These are phyloP conservation scores for Apamea crenata DNA, from an alignment of 2,888 invertebrate genomes.

Conservation along the genomic window DNA sequence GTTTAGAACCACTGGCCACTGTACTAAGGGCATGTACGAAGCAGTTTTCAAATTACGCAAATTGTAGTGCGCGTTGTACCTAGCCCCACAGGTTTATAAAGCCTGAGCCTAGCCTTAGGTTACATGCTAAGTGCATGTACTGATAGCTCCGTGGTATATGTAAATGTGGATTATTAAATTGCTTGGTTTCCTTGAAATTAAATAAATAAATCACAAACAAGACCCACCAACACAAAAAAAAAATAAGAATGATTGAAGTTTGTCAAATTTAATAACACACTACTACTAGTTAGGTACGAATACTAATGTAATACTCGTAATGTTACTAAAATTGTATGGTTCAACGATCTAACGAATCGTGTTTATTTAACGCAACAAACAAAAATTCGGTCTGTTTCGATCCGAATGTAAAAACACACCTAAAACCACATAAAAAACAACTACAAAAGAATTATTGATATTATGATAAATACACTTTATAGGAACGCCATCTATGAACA, in stretches of 20 bases:
- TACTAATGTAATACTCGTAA: not conserved
- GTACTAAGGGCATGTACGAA: slow-evolving; percentile 61
- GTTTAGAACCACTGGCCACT: slow-evolving; percentile 58
- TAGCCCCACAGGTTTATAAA: slow-evolving; percentile 53
- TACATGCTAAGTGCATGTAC: slow-evolving; percentile 56
- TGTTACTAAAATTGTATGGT: not conserved
- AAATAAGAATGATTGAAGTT: not conserved
- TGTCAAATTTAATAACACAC: not conserved
- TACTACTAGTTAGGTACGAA: not conserved
- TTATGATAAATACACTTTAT: not conserved
- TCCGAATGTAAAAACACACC: not conserved
- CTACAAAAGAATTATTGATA: not conserved
- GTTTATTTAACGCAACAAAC: not conserved
- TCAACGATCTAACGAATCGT: not conserved
- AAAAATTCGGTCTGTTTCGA: not conserved
- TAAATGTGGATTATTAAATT: slow-evolving; percentile 22
- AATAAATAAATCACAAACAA: not conserved
- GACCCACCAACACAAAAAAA: not conserved
- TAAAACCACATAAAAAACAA: not conserved
- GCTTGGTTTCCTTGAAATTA: slow-evolving; percentile 18
- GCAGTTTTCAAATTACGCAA: slow-evolving; percentile 76
- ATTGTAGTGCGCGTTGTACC: slow-evolving; percentile 69
- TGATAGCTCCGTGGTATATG: slow-evolving; percentile 17
- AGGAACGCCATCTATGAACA: slow-evolving; percentile 62
- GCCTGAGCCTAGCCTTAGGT: slow-evolving; percentile 63